A percentile compares a stretch with the other conserved stretches of the same genome.
Conservation (phyloP, 1,140 invertebrate genomes). For the Musca vetustissima region DNA sequence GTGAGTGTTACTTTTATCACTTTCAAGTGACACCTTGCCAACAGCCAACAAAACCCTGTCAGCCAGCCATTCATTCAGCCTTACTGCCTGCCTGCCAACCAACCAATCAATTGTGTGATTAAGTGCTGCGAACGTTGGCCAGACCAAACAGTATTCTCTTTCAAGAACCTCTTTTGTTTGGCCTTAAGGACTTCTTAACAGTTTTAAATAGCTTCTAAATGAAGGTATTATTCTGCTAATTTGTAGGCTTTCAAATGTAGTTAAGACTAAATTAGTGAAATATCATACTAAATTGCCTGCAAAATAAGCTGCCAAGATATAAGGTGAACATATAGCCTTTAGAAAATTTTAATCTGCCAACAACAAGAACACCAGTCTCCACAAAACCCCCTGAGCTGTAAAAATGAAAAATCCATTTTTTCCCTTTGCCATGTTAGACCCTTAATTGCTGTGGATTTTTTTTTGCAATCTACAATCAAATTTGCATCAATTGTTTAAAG, state of each 20-base stretch:
- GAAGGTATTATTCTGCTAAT: constrained; percentile 28
- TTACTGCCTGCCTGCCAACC: background rate
- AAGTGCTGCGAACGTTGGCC: background rate
- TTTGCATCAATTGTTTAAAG: too few relatives aligned
- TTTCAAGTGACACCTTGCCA: constrained; percentile 25
- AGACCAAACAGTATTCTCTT: background rate
- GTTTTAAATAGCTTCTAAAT: constrained; percentile 29
- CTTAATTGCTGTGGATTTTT: too few relatives aligned
- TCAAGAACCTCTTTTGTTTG: constrained; percentile 1
- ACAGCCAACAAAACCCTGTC: background rate
- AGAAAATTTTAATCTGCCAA: too few relatives aligned
- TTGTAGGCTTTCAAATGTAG: constrained; percentile 20
- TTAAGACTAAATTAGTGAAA: too few relatives aligned
- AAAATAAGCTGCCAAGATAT: too few relatives aligned
- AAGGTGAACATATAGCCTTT: too few relatives aligned
- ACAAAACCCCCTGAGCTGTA: too few relatives aligned
- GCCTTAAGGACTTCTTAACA: constrained; percentile 8
- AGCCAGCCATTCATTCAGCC: background rate
- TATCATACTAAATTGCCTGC: too few relatives aligned
- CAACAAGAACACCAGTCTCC: too few relatives aligned
- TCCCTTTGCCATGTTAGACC: too few relatives aligned
- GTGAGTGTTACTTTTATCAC: constrained; percentile 29
- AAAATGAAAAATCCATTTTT: too few relatives aligned
- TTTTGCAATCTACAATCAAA: too few relatives aligned
- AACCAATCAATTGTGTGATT: background rate